Evolutionary conservation across 2,113 vertebrate species (phyloP), one percentile per base, ranked within the genome.

Genomic region (Oxyruncus cristatus): DNA sequence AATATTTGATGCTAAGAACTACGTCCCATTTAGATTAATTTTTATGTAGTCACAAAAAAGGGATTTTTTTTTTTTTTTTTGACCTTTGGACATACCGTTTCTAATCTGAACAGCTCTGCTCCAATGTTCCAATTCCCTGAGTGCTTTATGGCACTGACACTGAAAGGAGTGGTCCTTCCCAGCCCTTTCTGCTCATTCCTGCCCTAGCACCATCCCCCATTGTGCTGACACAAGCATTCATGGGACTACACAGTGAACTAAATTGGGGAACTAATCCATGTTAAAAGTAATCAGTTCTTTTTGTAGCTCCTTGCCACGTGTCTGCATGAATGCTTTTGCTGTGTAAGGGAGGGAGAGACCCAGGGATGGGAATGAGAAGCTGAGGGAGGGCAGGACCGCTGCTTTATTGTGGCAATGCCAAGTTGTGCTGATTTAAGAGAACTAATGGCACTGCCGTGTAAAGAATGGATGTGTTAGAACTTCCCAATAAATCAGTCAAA

Each of bases 251-350:
- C 44, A 53, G 81, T 32, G 41, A 79, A 76, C 46, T 90, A 46
- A 91, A 85, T 27, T 83, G 75, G 75, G 88, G 94, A 95, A 93
- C 93, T 91, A 94, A 89, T 88, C 81, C 70, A 16, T n/a, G 81
- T 85, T 94, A 82, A 89, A 91, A 93, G 65, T 75, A 71, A 85
- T 94, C 70, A 27, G 42, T 75, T 72, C 56, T 93, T 85, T 92
- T 81, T 85, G 88, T 78, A 88, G 88, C 78, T 94, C 77, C 71
- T 75, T 87, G 90, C 77, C 88, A 78, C 11, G 21, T 92, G 96
- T 89, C 89, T 93, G 70, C 4, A 5, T 85, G 22, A 94, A 87
- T 85, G 73, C 56, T 89, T 47, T 72, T 87, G 80, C 81, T 95
- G 65, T 44, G 8, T 58, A 33, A 86, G 53, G n/a, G 72, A 67